Evolutionary conservation across 2,888 invertebrate species (phyloP).

Genomic region (Lepidonotus clava): DNA sequence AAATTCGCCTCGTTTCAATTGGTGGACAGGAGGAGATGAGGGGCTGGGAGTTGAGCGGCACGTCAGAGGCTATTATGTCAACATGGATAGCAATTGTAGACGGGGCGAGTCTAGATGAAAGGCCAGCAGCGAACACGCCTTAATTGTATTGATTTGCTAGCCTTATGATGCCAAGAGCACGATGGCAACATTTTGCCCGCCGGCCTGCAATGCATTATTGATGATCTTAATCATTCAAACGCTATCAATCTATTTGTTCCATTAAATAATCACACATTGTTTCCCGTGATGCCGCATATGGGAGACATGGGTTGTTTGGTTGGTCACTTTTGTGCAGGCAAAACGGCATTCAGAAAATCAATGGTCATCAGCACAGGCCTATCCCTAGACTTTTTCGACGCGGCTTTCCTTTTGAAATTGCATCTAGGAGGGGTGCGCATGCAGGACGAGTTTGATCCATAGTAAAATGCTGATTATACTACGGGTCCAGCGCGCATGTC

Average conservation of each 20-base stretch:
- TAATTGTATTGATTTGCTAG: conserved; percentile 4
- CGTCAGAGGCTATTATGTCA: conserved; percentile 21
- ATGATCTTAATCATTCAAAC: not conserved
- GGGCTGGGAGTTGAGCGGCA: not conserved
- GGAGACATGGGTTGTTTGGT: not conserved
- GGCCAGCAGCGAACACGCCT: not conserved
- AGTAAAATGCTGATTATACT: not conserved
- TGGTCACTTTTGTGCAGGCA: not conserved
- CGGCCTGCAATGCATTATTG: not conserved
- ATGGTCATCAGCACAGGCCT: not conserved
- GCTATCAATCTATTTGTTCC: not conserved
- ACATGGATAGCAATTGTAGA: not conserved
- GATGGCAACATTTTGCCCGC: not conserved
- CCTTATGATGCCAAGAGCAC: not conserved
- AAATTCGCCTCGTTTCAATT: not conserved
- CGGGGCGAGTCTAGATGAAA: not conserved
- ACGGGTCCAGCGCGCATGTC: conserved; percentile 17
- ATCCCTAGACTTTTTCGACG: not conserved
- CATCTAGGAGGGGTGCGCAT: not conserved
- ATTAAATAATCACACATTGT: conserved; percentile 12
- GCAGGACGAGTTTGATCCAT: not conserved
- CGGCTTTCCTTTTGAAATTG: not conserved
- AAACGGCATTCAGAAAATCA: not conserved
- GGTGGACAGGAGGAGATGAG: not conserved
- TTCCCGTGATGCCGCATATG: not conserved